Evolutionary conservation across 1,140 invertebrate genomes (phyloP), one percentile per base, ranked within the genome.

Genomic region (Elymnias hypermnestra): DNA sequence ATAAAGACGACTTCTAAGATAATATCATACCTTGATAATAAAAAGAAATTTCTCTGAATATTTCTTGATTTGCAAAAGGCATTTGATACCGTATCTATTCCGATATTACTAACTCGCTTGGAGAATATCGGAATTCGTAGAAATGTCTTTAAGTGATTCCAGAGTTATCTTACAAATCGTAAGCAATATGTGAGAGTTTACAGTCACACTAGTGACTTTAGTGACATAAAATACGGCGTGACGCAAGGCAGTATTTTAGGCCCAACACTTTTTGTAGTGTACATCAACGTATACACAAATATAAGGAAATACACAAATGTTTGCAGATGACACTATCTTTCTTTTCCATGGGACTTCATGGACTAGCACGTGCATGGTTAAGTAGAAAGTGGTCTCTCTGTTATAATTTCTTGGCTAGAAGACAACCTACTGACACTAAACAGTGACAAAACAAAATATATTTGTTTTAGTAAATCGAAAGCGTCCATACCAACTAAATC

Each of bases 311-410:
- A 38, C 29, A 29, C 3, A 12, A 23, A 28, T 29, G 18, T 50
- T 42, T 29, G 47, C 40, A 8, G 47, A 43, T 15, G 47, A 50
- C 22, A 50, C 47, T 5, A 33, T 19, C 15, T 2, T 50, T 26
- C 3, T 42, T 5, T 25, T 50, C 14, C 22, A 13, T 9, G 47
- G 39, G 9, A 10, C 22, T 3, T 18, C 21, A n/a, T 50, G 39
- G 39, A 12, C 21, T 5, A 25, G n/a, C n/a, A 37, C 15, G 47
- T 36, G 9, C 15, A 7, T 36, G 5, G 7, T 12, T 12, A 13
- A 4, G 40, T 35, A 19, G 39, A 50, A 25, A 17, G 6, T 2
- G 19, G 39, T 3, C 23, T 50, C 10, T 17, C 29, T 13, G 10
- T 3, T 1, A 18, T 49, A n/a, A 18, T 9, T 7, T 5, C 23